Base-by-base conservation (phyloP, 2,797 vertebrate genomes). In the Brachyalestes nurse region DNA sequence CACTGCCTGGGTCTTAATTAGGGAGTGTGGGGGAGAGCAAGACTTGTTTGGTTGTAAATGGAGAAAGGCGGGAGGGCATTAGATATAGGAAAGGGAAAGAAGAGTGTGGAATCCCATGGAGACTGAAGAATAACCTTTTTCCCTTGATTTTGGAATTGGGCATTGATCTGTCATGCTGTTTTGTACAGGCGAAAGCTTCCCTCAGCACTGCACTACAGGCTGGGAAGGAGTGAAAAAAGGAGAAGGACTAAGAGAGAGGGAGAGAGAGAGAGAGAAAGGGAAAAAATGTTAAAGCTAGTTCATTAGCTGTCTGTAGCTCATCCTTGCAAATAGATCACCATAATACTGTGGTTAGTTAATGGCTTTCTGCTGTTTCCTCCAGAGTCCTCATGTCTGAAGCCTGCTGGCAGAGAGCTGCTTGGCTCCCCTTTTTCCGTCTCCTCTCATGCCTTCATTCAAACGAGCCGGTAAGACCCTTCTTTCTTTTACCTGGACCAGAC, bases 271-370 rank as follows among this genome's bases (percentile, higher is more conserved):
- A 69, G 79, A 87, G 71, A 75, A 62, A 82, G 58, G 74, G 65
- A 40, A 94, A 94, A 95, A 95, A 94, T 90, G 91, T 93, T 95
- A 93, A 95, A 93, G 93, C 95, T 94, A 95, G 96, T 98, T 98
- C 96, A 97, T 98, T 97, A 98, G 96, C 95, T 90, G 88, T 96
- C 95, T 95, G 93, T 93, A 93, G 95, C 95, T 96, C 93, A 93
- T 96, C 95, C 95, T 95, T 96, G 93, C 88, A 91, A 96, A 95
- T 96, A 96, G 96, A 98, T 98, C 94, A 96, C 95, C 94, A 95
- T 97, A 96, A 97, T 96, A 96, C 96, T 97, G 96, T 95, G 96
- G 96, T 98, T 97, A 97, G 96, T 97, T 98, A 99, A 99, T 98
- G 97, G 96, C 96, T 98, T 97, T 97, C 96, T 97, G 95, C 95